Evolutionary conservation across 92 coral and sea anemone genomes (phyloP).

Genomic region (Epizoanthus rinbou): DNA sequence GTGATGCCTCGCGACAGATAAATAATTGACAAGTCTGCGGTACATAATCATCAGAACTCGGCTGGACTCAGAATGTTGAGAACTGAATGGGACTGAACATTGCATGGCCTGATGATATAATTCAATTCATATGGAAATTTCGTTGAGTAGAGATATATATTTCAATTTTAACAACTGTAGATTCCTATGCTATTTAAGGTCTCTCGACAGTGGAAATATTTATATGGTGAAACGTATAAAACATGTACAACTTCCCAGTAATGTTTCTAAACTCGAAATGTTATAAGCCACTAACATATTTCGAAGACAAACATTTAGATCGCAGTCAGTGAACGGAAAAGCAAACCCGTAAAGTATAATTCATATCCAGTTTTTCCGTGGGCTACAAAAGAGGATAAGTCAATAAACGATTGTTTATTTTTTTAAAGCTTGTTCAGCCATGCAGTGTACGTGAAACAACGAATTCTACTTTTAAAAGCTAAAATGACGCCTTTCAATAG

Average conservation of each 20-base stretch:
- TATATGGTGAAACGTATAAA: background rate
- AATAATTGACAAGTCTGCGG: background rate
- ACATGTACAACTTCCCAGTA: background rate
- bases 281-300: constrained; percentile 1
- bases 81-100: background rate
- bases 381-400: constrained; percentile 13
- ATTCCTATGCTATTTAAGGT: constrained; percentile 9
- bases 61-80: background rate
- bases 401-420: constrained; percentile 33
- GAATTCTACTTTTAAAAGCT: background rate
- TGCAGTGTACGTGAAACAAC: background rate
- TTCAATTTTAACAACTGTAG: background rate
- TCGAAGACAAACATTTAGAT: background rate
- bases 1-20: background rate
- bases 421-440: background rate
- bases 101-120: background rate
- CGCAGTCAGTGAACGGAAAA: background rate
- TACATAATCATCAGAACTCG: background rate
- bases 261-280: background rate
- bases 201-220: background rate
- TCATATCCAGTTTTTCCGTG: constrained; percentile 2
- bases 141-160: background rate
- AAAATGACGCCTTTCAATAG: background rate
- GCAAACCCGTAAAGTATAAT: constrained; percentile 7
- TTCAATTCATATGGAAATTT: constrained; percentile 6